phyloP scores from a whole-genome alignment of 2,113 vertebrate genomes.

The Ailuropoda melanoleuca region DNA sequence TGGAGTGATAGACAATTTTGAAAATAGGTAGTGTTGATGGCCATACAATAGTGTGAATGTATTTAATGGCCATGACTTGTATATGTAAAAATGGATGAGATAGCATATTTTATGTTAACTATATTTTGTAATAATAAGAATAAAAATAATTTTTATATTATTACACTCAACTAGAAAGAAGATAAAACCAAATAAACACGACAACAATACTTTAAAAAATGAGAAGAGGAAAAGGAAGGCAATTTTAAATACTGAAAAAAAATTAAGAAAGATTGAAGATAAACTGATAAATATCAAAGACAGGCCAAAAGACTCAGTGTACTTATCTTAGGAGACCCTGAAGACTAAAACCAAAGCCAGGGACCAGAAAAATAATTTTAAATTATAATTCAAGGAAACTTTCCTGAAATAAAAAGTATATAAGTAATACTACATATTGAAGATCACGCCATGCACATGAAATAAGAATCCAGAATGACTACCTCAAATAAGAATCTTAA shows the following conservation, averaged over 20 bases:
- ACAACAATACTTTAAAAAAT: not conserved
- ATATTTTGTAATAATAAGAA: not conserved
- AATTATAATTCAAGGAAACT: not conserved
- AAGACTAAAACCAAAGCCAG: not conserved
- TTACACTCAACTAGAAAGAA: not conserved
- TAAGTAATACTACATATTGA: not conserved
- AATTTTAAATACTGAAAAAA: not conserved
- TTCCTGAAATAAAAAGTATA: not conserved
- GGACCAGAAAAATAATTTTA: not conserved
- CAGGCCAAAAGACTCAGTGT: not conserved
- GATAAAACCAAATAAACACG: not conserved
- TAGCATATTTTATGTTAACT: not conserved
- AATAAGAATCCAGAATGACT: not conserved
- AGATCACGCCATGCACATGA: not conserved
- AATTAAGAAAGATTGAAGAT: not conserved
- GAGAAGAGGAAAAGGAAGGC: not conserved
- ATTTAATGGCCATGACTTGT: not conserved
- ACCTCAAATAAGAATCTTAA: not conserved
- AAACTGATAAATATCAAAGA: not conserved
- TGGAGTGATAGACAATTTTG: not conserved
- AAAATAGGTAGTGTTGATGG: not conserved
- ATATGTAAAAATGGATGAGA: not conserved
- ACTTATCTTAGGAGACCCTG: not conserved
- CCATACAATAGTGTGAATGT: not conserved
- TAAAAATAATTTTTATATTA: not conserved